Percentiles rank a stretch among this genome's conserved stretches.
Evolutionary conservation across 2,113 vertebrate genomes (phyloP).

Genomic region (Ptilorrhoa leucosticta): DNA sequence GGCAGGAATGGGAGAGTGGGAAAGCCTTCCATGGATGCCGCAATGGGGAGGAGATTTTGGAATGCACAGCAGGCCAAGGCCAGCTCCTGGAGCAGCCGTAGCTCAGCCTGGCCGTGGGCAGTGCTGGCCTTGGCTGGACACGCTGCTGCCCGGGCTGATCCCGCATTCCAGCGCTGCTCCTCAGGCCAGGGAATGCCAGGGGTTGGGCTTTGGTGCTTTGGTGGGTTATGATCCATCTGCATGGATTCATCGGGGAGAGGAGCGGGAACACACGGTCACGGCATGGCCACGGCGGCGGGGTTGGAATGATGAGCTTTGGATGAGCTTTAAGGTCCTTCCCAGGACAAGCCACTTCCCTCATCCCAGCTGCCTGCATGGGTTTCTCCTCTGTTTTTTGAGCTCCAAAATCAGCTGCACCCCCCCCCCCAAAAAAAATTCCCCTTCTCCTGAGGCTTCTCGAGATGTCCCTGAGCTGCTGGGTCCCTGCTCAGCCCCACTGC

Average conservation of each 20-base stretch:
- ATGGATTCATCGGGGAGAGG: background rate
- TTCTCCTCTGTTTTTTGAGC: background rate
- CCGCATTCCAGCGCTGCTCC: background rate
- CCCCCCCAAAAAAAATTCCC: background rate
- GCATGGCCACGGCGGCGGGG: background rate
- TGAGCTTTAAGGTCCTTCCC: background rate
- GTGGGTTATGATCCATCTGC: background rate
- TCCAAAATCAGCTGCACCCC: background rate
- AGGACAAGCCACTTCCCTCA: background rate
- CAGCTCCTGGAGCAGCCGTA: background rate
- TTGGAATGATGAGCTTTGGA: background rate
- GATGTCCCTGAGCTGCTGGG: background rate
- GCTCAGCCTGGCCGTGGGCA: background rate
- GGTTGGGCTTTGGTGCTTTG: background rate
- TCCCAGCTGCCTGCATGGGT: background rate
- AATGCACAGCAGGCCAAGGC: background rate
- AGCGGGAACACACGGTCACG: rapidly evolving
- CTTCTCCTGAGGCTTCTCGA: background rate
- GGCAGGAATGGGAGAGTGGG: background rate
- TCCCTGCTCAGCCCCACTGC: background rate
- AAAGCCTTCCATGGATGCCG: background rate
- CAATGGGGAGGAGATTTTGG: background rate
- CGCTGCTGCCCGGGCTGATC: background rate
- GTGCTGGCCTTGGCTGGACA: background rate
- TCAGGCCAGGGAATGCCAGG: rapidly evolving